Evolutionary conservation across 2,113 vertebrate genomes (phyloP).

Genomic region (Dinomys branickii): DNA sequence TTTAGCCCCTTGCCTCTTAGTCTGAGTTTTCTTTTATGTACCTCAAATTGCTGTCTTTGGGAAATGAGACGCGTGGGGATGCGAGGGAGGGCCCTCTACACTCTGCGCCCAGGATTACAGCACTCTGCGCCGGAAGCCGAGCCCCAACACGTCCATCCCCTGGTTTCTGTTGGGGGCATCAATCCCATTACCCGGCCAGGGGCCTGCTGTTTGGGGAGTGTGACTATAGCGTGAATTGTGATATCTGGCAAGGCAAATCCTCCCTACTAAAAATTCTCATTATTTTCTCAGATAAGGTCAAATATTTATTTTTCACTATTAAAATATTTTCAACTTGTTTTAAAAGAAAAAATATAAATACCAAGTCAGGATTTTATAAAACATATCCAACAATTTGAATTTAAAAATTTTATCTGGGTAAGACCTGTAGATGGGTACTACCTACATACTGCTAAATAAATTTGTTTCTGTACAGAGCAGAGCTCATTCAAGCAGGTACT

Average conservation of each 20-base stretch:
- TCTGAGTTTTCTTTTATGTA: not conserved
- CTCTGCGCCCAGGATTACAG: fast-evolving
- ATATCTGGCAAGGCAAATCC: not conserved
- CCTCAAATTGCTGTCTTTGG: not conserved
- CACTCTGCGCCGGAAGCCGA: not conserved
- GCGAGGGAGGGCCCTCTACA: not conserved
- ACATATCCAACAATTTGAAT: not conserved
- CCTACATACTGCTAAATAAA: not conserved
- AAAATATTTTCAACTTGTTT: not conserved
- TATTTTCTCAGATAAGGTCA: conserved; percentile 4
- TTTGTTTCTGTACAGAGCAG: not conserved
- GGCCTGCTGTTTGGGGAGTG: not conserved
- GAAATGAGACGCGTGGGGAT: not conserved
- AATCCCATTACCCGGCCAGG: too few species aligned
- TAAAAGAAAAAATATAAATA: not conserved
- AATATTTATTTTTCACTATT: not conserved
- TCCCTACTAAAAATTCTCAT: not conserved
- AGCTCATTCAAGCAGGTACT: not conserved
- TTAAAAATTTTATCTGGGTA: not conserved
- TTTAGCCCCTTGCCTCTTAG: not conserved
- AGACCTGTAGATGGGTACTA: not conserved
- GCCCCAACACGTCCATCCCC: not conserved
- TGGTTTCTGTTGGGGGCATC: not conserved
- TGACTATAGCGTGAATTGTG: not conserved
- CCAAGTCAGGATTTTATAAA: not conserved